A percentile compares a stretch with the other conserved stretches of the same genome.
phyloP scores from a whole-genome alignment of 2,797 vertebrate genomes.

The Mallotus villosus region DNA sequence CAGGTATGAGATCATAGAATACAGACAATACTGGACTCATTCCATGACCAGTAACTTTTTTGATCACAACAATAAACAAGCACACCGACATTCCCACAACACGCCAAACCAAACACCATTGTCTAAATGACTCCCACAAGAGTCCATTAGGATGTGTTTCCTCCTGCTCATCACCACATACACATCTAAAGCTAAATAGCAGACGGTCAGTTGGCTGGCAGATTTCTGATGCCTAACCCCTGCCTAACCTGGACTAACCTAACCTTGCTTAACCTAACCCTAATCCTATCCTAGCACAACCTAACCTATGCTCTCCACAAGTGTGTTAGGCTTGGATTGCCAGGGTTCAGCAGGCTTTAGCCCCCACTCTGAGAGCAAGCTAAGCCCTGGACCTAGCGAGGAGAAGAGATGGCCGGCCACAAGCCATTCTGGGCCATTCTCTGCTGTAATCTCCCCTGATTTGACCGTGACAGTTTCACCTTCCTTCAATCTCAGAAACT shows the following conservation, averaged over 20 bases:
- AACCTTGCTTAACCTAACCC: background rate
- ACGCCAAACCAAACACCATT: background rate
- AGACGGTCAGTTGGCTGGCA: too few relatives aligned
- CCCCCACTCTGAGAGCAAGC: too few relatives aligned
- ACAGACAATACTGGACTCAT: background rate
- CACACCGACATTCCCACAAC: background rate
- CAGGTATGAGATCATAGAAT: background rate
- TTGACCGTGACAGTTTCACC: conserved; percentile 13
- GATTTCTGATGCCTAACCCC: too few relatives aligned
- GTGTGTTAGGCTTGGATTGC: too few relatives aligned
- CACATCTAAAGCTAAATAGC: too few relatives aligned
- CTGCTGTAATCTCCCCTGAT: conserved; percentile 6
- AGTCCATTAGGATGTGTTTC: background rate
- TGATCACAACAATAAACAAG: background rate
- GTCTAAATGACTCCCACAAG: background rate
- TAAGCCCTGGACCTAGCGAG: background rate
- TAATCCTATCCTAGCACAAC: too few relatives aligned
- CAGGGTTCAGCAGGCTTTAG: too few relatives aligned
- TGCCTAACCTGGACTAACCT: background rate
- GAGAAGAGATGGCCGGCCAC: background rate
- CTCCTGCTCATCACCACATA: too few relatives aligned
- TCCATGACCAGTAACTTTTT: background rate
- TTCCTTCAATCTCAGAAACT: background rate
- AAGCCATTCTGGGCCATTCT: conserved; percentile 9
- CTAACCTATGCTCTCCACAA: background rate